Evolutionary conservation across 2,888 invertebrate species (phyloP), one percentile per base, ranked within the genome.

Genomic region (Torymus texanus): DNA sequence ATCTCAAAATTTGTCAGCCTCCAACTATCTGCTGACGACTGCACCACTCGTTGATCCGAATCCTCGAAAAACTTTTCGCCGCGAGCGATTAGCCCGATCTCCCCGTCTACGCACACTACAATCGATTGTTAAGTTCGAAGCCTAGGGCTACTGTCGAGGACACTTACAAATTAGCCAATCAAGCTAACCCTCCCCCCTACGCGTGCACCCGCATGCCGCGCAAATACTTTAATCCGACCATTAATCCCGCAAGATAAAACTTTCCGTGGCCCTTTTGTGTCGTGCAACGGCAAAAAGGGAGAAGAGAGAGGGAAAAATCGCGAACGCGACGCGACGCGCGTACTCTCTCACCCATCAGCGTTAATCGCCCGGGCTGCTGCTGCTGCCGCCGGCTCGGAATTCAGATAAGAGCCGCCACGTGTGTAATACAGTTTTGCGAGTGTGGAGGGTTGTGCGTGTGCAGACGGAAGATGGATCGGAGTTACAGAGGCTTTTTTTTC

Each of bases 131-230:
- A 29, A 62, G 58, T 41, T 18, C 13, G 59, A 53, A n/a, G 51
- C 3, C 2, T 4, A 11, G 59, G 82, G 83, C 77, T 83, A 84
- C 88, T 88, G 89, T 86, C 83, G 84, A 84, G 85, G 90, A 90
- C 89, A 90, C 89, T 90, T 90, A 90, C 90, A 90, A 90, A 90
- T 90, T 89, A 90, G 90, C 89, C 90, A 90, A 90, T 90, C 90
- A 90, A 89, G 89, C 87, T 89, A 88, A 89, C 89, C 90, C 89
- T 87, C 83, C 84, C 86, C 21, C 84, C 87, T n/a, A n/a, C 1
- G 29, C 2, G 5, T 0, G 5, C 29, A 29, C 87, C 88, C 88
- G 88, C 86, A 88, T 88, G 87, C 86, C 83, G 80, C 84, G 76
- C 89, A 89, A 89, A 90, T 89, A 89, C 89, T 89, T 90, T 90